Conservation (phyloP, 2,113 vertebrate genomes). For the Daubentonia madagascariensis region DNA sequence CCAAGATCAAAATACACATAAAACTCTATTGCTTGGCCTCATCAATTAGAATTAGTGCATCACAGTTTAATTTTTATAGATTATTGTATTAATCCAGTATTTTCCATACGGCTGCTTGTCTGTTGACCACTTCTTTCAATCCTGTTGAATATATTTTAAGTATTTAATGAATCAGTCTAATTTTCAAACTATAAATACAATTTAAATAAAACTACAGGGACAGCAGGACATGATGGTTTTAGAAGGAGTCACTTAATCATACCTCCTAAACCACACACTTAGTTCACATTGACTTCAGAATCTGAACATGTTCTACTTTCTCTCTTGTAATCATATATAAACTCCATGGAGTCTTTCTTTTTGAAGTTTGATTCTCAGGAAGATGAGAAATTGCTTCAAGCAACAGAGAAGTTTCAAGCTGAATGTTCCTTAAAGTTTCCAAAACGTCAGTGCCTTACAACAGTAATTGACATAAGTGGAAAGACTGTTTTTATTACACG, state of each 20-base stretch:
- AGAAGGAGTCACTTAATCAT: background rate
- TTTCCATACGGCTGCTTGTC: background rate
- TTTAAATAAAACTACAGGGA: background rate
- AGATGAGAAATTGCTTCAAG: slow-evolving; percentile 92
- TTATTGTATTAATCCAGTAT: background rate
- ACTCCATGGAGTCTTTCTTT: slow-evolving; percentile 46
- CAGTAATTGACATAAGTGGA: slow-evolving; percentile 92
- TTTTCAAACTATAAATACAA: background rate
- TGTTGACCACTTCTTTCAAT: background rate
- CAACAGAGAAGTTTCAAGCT: slow-evolving; percentile 89
- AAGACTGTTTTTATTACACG: slow-evolving; percentile 94
- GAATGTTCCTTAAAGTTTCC: slow-evolving; percentile 87
- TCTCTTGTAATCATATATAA: background rate
- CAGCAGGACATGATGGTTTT: background rate
- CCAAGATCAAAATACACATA: background rate
- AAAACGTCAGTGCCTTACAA: slow-evolving; percentile 89
- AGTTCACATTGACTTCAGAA: background rate
- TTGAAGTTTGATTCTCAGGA: slow-evolving; percentile 95
- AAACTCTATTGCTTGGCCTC: background rate
- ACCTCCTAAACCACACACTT: background rate
- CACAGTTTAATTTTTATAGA: background rate
- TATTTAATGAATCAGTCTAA: background rate
- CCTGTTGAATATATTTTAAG: background rate
- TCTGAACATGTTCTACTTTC: background rate
- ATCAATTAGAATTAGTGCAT: background rate